Percentiles rank a stretch among this genome's conserved stretches.
phyloP scores from a whole-genome alignment of 2,113 vertebrate species.

The Lipotes vexillifer region DNA sequence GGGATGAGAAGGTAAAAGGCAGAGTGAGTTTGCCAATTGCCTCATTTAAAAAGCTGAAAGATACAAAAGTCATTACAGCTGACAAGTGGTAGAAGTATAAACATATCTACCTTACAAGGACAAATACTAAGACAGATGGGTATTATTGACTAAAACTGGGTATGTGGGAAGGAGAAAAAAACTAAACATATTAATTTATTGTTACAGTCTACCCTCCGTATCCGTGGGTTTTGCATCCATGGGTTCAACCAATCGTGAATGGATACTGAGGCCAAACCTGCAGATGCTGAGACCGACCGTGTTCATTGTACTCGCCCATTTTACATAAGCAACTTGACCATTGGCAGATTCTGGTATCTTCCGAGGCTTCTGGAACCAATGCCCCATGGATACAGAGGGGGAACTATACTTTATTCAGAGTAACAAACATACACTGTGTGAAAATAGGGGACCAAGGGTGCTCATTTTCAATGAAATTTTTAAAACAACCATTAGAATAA shows the following conservation, averaged over 20 bases:
- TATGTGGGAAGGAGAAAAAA: neutral
- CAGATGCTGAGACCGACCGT: neutral
- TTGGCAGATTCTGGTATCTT: neutral
- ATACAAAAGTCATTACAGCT: neutral
- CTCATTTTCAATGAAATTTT: neutral
- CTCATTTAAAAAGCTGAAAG: neutral
- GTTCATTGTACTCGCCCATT: neutral
- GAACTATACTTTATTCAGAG: neutral
- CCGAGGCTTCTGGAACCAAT: neutral
- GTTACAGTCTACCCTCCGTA: neutral
- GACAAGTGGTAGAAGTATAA: neutral
- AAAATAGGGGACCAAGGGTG: neutral
- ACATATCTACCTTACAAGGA: neutral
- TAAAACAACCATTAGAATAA: neutral
- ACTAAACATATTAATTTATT: too few relatives aligned
- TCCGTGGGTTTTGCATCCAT: neutral
- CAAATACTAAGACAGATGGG: neutral
- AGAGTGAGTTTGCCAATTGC: neutral
- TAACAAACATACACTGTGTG: neutral
- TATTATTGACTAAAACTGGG: neutral
- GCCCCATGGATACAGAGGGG: neutral
- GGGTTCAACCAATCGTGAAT: neutral
- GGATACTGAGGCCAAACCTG: neutral
- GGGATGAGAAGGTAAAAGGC: neutral
- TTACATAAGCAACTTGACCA: neutral